Evolutionary conservation across 2,888 invertebrate genomes (phyloP).

Genomic region (Melitaea athalia): DNA sequence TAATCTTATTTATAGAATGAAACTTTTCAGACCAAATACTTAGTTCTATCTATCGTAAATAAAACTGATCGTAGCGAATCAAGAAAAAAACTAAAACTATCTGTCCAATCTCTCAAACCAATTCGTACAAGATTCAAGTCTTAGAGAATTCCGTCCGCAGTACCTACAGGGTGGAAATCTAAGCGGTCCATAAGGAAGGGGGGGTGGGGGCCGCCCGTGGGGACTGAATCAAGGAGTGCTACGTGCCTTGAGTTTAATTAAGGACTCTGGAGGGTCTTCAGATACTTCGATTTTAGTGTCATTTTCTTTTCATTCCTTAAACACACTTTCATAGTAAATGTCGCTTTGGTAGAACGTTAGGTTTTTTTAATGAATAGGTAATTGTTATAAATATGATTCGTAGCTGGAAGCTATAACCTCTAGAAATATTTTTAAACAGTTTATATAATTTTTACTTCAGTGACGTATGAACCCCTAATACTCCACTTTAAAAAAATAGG

Average conservation of each 20-base stretch:
- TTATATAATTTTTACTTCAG: not conserved
- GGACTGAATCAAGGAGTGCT: slow-evolving; percentile 81
- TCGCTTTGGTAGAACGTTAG: slow-evolving; percentile 46
- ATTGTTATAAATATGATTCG: not conserved
- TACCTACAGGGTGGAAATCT: slow-evolving; percentile 77
- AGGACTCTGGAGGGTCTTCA: slow-evolving; percentile 70
- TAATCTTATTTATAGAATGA: not conserved
- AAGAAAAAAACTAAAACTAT: slow-evolving; percentile 59
- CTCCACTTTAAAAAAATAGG: not conserved
- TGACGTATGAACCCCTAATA: not conserved
- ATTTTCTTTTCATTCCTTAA: slow-evolving; percentile 69
- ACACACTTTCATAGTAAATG: slow-evolving; percentile 34
- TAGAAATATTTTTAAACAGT: no score
- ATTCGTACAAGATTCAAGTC: slow-evolving; percentile 80
- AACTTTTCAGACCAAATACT: slow-evolving; percentile 29
- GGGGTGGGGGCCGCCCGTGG: slow-evolving; percentile 62
- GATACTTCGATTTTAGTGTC: slow-evolving; percentile 79
- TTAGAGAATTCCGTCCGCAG: slow-evolving; percentile 79
- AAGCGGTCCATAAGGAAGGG: slow-evolving; percentile 80
- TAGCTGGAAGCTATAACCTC: no score
- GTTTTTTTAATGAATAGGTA: slow-evolving; percentile 12
- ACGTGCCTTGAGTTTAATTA: slow-evolving; percentile 81
- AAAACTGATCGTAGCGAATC: slow-evolving; percentile 22
- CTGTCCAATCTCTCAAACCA: slow-evolving; percentile 76
- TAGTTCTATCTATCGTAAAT: slow-evolving; percentile 17